These are phyloP conservation scores for Adelosebastes latens DNA, from an alignment of 2,797 vertebrate species.

Conservation along the genomic window DNA sequence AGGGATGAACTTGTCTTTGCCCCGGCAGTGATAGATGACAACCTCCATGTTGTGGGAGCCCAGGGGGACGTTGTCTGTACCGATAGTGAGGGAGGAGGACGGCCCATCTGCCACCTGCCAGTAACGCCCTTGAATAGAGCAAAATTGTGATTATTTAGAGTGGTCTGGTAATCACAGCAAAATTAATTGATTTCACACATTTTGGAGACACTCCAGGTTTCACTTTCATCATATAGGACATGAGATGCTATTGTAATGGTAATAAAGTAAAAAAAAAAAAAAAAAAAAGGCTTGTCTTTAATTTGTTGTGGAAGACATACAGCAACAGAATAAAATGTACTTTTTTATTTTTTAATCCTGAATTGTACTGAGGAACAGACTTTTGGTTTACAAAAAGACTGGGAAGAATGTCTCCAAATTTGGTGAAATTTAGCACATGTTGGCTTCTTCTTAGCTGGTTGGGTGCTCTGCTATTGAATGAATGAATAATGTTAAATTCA, in stretches of 20 bases:
- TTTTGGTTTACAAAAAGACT: background rate
- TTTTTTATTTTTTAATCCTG: background rate
- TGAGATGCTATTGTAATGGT: background rate
- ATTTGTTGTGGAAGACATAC: background rate
- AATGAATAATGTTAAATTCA: background rate
- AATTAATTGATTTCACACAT: background rate
- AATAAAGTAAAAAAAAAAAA: background rate
- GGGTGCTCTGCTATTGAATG: background rate
- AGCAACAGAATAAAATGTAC: background rate
- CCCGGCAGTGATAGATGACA: constrained; percentile 91
- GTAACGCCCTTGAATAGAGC: constrained; percentile 84
- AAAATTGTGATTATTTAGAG: background rate
- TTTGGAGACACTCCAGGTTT: background rate
- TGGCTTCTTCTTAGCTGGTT: background rate
- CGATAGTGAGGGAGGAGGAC: constrained; percentile 85
- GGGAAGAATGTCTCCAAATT: background rate
- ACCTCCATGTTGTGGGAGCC: constrained; percentile 95
- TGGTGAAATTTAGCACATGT: background rate
- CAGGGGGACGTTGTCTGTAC: constrained; percentile 83
- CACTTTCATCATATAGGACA: background rate
- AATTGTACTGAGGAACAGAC: background rate
- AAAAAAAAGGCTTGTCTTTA: background rate
- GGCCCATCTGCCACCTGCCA: constrained; percentile 94
- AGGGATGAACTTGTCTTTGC: constrained; percentile 89
- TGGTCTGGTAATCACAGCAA: background rate